Conservation (phyloP, 2,113 vertebrate species). For the Bubo bubo region DNA sequence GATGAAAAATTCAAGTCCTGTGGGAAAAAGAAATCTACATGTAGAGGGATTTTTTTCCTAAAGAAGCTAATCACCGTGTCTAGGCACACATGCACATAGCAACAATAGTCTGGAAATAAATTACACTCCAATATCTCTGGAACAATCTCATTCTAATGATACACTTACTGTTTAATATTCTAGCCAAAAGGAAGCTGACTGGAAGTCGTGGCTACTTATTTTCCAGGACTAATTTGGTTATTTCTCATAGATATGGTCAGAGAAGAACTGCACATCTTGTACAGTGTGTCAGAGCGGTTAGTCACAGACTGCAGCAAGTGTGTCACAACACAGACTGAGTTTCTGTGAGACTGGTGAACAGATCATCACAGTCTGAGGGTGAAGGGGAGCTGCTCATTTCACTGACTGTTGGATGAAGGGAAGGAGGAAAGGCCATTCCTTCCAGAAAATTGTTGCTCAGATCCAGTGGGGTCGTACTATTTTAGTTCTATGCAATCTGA, state of each 20-base stretch:
- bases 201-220: background rate
- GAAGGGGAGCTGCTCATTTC: background rate
- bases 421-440: background rate
- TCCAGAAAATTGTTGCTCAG: background rate
- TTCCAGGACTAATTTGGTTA: background rate
- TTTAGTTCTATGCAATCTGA: background rate
- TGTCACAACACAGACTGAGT: background rate
- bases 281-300: background rate
- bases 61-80: background rate
- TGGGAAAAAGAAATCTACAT: background rate
- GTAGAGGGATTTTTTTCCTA: background rate
- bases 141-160: slow-evolving; percentile 13
- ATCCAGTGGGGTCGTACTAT: background rate
- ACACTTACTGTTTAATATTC: slow-evolving; percentile 21
- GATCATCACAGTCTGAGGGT: background rate
- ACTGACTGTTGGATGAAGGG: background rate
- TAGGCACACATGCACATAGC: background rate
- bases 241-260: background rate
- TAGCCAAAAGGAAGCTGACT: background rate
- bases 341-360: background rate
- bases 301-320: background rate
- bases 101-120: slow-evolving; percentile 19
- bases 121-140: background rate
- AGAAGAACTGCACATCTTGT: background rate
- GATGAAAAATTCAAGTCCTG: background rate